phyloP scores from a whole-genome alignment of 1,140 invertebrate species.

The Cydia strobilella region DNA sequence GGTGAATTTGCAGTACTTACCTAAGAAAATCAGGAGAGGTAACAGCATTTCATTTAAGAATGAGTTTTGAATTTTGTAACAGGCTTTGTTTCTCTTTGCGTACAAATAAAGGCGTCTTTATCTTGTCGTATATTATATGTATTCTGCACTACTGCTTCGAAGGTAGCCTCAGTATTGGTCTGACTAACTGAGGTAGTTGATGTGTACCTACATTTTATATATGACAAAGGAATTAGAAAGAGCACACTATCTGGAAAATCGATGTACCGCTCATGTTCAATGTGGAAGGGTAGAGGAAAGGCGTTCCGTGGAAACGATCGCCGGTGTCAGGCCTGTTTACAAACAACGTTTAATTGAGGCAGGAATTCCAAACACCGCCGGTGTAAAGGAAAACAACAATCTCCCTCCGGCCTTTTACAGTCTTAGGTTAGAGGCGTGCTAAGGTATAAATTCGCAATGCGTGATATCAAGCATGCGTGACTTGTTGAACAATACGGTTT shows the following conservation, averaged over 20 bases:
- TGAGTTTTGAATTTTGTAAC: neutral
- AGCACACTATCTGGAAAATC: neutral
- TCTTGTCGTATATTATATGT: neutral
- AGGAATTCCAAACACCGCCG: slow-evolving; percentile 63
- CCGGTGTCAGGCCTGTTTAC: slow-evolving; percentile 57
- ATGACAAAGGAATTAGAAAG: neutral
- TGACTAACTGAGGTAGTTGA: too few relatives aligned
- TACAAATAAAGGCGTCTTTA: neutral
- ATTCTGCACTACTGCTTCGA: neutral
- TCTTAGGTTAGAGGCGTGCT: slow-evolving; percentile 15
- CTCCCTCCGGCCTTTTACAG: slow-evolving; percentile 37
- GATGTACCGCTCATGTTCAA: neutral
- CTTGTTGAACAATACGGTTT: slow-evolving; percentile 40
- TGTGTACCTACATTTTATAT: too few relatives aligned
- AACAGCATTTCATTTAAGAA: neutral
- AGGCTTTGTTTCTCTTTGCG: neutral
- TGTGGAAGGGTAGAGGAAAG: slow-evolving; percentile 45
- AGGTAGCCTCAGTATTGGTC: too few relatives aligned
- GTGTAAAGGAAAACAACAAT: slow-evolving; percentile 56
- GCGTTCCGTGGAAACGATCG: slow-evolving; percentile 55
- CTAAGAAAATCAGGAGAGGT: neutral
- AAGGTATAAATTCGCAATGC: slow-evolving; percentile 7
- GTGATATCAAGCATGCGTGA: slow-evolving; percentile 41
- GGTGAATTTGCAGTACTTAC: neutral
- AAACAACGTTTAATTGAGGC: slow-evolving; percentile 65